phyloP scores from a whole-genome alignment of 2,113 vertebrate species.

The Cyanoderma ruficeps region DNA sequence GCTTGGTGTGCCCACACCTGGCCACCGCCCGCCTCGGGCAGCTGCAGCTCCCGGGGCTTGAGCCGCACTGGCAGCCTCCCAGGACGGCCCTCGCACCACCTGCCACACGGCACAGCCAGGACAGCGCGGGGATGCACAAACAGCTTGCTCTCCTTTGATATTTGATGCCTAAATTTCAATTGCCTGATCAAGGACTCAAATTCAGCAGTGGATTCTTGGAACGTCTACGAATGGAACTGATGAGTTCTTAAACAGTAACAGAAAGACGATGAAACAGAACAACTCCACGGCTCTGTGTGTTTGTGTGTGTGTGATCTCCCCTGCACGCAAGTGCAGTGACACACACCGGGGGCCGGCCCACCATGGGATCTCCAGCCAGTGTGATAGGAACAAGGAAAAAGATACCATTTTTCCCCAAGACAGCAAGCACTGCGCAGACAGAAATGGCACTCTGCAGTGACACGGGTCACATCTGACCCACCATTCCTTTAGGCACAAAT shows the following conservation, averaged over 20 bases:
- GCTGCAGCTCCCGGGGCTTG: conserved; percentile 62
- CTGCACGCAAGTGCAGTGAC: fast-evolving
- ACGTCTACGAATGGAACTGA: not conserved
- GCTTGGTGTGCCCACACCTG: conserved; percentile 80
- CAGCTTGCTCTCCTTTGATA: conserved; percentile 64
- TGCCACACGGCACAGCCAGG: not conserved
- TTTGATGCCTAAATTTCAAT: conserved; percentile 54
- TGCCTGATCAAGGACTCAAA: conserved; percentile 71
- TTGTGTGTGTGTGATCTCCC: not conserved
- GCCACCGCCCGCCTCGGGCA: not conserved
- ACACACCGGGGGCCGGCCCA: not conserved
- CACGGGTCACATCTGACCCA: not conserved
- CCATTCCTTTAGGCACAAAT: not conserved
- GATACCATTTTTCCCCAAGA: not conserved
- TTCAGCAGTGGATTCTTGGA: conserved; percentile 42
- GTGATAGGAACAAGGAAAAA: not conserved
- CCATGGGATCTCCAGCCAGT: not conserved
- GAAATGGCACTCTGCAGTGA: not conserved
- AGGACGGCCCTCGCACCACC: not conserved
- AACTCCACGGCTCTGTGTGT: fast-evolving
- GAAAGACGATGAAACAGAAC: not conserved
- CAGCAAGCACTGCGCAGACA: not conserved
- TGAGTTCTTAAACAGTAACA: conserved; percentile 1
- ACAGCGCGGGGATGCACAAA: not conserved
- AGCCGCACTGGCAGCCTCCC: conserved; percentile 78